phyloP scores from a whole-genome alignment of 2,888 invertebrate species.

The Polylopha cassiicola region DNA sequence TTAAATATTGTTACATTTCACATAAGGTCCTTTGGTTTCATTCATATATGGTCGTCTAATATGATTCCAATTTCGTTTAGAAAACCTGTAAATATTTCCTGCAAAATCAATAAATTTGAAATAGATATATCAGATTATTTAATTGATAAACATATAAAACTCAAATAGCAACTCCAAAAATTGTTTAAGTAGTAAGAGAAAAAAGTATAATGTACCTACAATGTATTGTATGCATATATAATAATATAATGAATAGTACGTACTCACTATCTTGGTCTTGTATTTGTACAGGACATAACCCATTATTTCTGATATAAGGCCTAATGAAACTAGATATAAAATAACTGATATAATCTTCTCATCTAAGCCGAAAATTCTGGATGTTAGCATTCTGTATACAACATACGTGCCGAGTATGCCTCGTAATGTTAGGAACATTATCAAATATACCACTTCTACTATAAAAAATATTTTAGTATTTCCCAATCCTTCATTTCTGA shows the following conservation, averaged over 20 bases:
- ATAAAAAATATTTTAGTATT: slow-evolving; percentile 55
- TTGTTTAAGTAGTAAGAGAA: too few species aligned
- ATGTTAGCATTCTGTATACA: slow-evolving; percentile 53
- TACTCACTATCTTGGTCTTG: slow-evolving; percentile 52
- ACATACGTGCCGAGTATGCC: slow-evolving; percentile 72
- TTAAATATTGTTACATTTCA: too few species aligned
- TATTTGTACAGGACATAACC: slow-evolving; percentile 63
- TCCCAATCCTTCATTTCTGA: slow-evolving; percentile 69
- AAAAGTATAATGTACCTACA: too few species aligned
- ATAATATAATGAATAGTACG: too few species aligned
- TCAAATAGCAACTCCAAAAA: too few species aligned
- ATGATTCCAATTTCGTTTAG: slow-evolving; percentile 37
- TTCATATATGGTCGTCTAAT: slow-evolving; percentile 24
- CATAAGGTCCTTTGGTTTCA: too few species aligned
- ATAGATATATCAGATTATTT: slow-evolving; percentile 2
- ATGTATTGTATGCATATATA: too few species aligned
- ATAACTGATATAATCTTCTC: slow-evolving; percentile 54
- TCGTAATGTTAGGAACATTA: slow-evolving; percentile 66
- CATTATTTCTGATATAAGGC: slow-evolving; percentile 62
- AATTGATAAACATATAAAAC: too few species aligned
- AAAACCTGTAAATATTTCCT: slow-evolving; percentile 40
- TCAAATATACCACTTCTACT: slow-evolving; percentile 71
- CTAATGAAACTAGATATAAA: slow-evolving; percentile 62
- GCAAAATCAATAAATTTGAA: slow-evolving; percentile 26
- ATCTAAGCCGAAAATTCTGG: slow-evolving; percentile 57